phyloP scores from a whole-genome alignment of 1,140 invertebrate species.

The Saccostrea echinata region DNA sequence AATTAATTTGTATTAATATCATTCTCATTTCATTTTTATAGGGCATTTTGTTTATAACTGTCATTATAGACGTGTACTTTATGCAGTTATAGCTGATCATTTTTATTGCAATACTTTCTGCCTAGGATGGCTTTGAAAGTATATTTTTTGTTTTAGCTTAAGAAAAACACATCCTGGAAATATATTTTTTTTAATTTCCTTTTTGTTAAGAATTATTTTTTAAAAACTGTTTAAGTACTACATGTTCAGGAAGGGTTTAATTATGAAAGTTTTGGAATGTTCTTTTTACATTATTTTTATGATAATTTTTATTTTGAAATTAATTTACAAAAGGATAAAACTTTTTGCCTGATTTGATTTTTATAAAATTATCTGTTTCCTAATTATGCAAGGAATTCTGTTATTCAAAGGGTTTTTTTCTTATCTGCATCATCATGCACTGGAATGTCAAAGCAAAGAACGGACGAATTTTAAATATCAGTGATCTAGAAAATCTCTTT shows the following conservation, averaged over 20 bases:
- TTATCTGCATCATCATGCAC: background rate
- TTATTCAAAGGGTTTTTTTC: background rate
- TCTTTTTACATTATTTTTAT: background rate
- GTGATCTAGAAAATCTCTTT: too few species aligned
- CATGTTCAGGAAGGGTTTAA: too few species aligned
- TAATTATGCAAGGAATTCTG: background rate
- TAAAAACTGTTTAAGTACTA: background rate
- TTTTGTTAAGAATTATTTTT: background rate
- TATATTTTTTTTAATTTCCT: background rate
- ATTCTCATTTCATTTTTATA: background rate
- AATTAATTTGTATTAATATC: background rate
- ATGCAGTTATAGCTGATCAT: background rate
- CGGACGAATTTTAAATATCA: background rate
- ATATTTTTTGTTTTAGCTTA: background rate
- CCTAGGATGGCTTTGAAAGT: background rate
- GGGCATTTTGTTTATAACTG: background rate
- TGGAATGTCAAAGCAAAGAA: background rate
- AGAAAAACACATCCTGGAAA: background rate
- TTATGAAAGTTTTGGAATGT: background rate
- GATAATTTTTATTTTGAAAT: background rate
- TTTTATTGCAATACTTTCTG: constrained; percentile 6
- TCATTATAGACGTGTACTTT: background rate
- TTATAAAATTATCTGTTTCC: background rate
- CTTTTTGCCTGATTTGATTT: background rate
- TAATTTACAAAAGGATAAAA: background rate